phyloP scores from a whole-genome alignment of 2,797 vertebrate species.

The Darevskia mixta region DNA sequence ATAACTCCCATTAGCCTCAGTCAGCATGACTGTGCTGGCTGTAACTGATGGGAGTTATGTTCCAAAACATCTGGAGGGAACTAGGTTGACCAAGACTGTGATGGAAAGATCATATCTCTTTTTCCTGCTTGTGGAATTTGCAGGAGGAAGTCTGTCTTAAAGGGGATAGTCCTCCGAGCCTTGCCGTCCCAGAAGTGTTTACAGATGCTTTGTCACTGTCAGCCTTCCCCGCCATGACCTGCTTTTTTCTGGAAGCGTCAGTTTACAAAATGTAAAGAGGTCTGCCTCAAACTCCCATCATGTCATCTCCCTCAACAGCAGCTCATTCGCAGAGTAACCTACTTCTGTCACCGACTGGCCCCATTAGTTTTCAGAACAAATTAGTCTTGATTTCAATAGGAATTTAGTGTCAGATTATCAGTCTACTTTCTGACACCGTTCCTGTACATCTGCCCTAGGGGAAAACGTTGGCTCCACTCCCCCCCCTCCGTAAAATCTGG shows the following conservation, averaged over 20 bases:
- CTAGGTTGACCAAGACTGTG: no score
- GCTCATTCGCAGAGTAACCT: conserved; percentile 47
- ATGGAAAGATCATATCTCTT: conserved; percentile 65
- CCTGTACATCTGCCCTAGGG: background rate
- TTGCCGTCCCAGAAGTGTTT: conserved; percentile 78
- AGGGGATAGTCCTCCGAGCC: conserved; percentile 77
- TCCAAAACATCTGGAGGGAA: no score
- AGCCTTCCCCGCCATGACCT: conserved; percentile 70
- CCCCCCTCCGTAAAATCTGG: background rate
- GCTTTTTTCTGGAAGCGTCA: conserved; percentile 63
- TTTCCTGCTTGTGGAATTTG: conserved; percentile 53
- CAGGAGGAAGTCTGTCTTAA: conserved; percentile 63
- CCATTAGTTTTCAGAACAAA: conserved; percentile 32
- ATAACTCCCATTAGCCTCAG: no score
- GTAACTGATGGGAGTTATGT: no score
- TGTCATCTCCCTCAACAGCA: conserved; percentile 40
- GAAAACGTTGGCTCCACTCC: background rate
- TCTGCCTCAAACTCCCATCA: conserved; percentile 46
- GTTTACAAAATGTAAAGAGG: conserved; percentile 57
- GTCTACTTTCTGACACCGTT: background rate
- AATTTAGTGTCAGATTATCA: conserved; percentile 19
- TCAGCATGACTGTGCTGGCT: no score
- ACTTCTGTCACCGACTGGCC: conserved; percentile 49
- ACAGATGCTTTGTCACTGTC: conserved; percentile 86
- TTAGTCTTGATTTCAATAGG: conserved; percentile 27